Percentiles rank a stretch among this genome's conserved stretches.
Conservation (phyloP, 2,888 invertebrate species). For the Agrotis puta region DNA sequence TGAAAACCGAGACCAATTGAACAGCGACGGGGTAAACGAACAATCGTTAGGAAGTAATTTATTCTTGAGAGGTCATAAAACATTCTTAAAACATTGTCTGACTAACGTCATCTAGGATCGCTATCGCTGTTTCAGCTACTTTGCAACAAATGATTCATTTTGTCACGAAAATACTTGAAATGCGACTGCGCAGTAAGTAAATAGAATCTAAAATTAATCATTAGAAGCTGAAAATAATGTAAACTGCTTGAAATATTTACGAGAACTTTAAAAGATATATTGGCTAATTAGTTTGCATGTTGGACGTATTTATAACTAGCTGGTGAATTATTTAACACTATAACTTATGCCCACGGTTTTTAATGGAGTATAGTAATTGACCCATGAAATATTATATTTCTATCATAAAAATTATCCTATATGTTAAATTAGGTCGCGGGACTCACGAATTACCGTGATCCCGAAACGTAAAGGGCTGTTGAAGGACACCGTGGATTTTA, state of each 20-base stretch:
- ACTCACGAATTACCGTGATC: too few species aligned
- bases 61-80: not conserved
- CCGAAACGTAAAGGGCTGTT: too few species aligned
- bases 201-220: conserved; percentile 39
- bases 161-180: conserved; percentile 25
- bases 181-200: conserved; percentile 7
- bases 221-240: conserved; percentile 15
- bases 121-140: not conserved
- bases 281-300: conserved; percentile 34
- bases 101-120: not conserved
- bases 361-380: too few species aligned
- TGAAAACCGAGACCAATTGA: too few species aligned
- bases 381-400: too few species aligned
- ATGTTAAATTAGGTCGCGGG: too few species aligned
- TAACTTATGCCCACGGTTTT: too few species aligned
- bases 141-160: conserved; percentile 13
- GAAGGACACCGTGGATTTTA: too few species aligned
- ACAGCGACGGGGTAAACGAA: too few species aligned
- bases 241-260: conserved; percentile 51
- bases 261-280: conserved; percentile 37
- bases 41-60: too few species aligned
- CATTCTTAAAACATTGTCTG: not conserved
- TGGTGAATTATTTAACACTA: conserved; percentile 5
- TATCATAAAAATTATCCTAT: too few species aligned
- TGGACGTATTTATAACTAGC: conserved; percentile 45